Percentiles rank a stretch among this genome's conserved stretches.
Evolutionary conservation across 2,888 invertebrate species (phyloP).

Genomic region (Spialia ferax): DNA sequence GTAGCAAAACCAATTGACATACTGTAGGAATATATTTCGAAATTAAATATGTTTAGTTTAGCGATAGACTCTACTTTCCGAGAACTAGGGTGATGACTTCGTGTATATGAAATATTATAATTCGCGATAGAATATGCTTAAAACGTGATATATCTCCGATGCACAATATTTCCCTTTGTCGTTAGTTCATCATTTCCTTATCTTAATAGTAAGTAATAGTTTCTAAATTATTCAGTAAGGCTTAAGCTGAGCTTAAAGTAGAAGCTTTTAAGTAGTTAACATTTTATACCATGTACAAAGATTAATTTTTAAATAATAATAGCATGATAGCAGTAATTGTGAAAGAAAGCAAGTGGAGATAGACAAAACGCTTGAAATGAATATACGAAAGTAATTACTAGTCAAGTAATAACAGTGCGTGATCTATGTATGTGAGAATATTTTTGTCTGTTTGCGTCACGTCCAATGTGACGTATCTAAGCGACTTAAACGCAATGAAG

Average conservation of each 20-base stretch:
- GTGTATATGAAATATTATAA: background rate
- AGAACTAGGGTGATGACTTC: background rate
- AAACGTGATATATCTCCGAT: background rate
- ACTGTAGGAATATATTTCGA: background rate
- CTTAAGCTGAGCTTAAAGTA: no score
- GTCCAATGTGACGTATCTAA: constrained; percentile 23
- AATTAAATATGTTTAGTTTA: background rate
- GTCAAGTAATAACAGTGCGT: constrained; percentile 11
- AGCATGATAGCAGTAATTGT: background rate
- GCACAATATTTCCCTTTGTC: no score
- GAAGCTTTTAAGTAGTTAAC: no score
- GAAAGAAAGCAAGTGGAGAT: background rate
- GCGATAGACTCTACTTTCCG: background rate
- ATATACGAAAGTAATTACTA: constrained; percentile 1
- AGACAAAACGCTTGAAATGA: background rate
- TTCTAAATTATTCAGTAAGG: no score
- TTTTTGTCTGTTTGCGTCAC: constrained; percentile 35
- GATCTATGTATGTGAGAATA: constrained; percentile 23
- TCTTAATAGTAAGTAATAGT: no score
- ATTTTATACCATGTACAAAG: background rate
- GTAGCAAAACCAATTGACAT: background rate
- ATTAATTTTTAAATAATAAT: background rate
- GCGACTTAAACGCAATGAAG: constrained; percentile 24
- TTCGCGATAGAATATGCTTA: background rate
- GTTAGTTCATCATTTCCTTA: no score